Evolutionary conservation across 1,140 invertebrate species (phyloP), one percentile per base, ranked within the genome.

Genomic region (Aphaenogaster floridana): DNA sequence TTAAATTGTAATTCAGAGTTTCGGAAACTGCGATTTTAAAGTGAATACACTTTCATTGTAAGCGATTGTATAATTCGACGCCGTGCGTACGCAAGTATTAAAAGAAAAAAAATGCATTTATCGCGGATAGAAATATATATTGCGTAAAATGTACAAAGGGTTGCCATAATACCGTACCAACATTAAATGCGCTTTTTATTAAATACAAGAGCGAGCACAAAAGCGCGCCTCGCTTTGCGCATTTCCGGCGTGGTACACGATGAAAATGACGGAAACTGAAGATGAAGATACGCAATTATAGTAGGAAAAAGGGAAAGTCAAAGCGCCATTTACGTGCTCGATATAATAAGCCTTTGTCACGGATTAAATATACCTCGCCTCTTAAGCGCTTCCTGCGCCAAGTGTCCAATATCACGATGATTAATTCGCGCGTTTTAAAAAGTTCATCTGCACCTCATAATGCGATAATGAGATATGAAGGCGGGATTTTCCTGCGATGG

Each of bases 141-240:
- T 61, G 69, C 80, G 80, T 50, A 48, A 84, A 76, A 6, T 34
- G 54, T 74, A 84, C 80, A 84, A 84, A 84, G 69, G 69, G 42
- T 13, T 1, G 79, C 52, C 57, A 76, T 84, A 84, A 84, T 84
- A 76, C n/a, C 80, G 6, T 52, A 42, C 42, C 34, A 54, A 17
- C 80, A 42, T 83, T 71, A 76, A 84, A 84, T 84, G 59, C 80
- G 69, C 80, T 84, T 76, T 84, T 84, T 69, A 76, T 76, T 84
- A 76, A 84, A 84, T 50, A 63, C 80, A n/a, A 17, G 42, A 34
- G 69, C 28, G 69, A 61, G 69, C 54, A 76, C 68, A 84, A 74
- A 84, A 84, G 69, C 69, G 42, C 69, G 54, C 36, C 66, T 36
- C 54, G 42, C 54, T 84, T 74, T 76, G 54, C 80, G 28, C 54